Evolutionary conservation across 2,888 invertebrate species (phyloP), one percentile per base, ranked within the genome.

Genomic region (Panopea generosa): DNA sequence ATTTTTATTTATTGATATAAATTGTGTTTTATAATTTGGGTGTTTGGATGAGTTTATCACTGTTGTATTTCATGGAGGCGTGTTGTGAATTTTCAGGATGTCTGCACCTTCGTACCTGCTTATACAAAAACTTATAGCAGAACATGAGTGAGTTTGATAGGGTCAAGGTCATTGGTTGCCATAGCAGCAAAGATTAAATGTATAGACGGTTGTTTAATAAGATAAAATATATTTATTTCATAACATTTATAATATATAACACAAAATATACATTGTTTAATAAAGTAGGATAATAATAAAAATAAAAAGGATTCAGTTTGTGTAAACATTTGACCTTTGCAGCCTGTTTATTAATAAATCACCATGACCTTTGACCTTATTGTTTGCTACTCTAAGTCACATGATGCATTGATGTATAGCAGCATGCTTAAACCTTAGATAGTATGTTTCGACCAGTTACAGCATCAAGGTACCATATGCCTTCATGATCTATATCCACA

Each of bases 121-220:
- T 76, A 85, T 87, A 65, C 88, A 87, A 88, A 87, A 89, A 84
- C 86, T 89, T 67, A 82, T 89, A 63, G 88, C 87, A 73, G 89
- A 89, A 77, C 85, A 88, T 82, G 89, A 90, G 90, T 90, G 89
- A 90, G 90, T 83, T 61, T 66, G 45, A 47, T 60, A 53, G 47
- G 45, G 62, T 69, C 68, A 69, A 69, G 61, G 63, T 63, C 43
- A 63, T 22, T 61, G 2, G 24, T 20, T n/a, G 38, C 22, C 16
- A 33, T 33, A 33, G 57, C 14, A 20, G 27, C 43, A 18, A 45
- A 45, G 45, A 20, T 26, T 24, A 43, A 45, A 26, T n/a, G 33
- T 33, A 22, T 11, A 11, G 6, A 47, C 47, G 6, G 47, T 16
- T 47, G n/a, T 47, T 11, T 11, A 18, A 20, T 16, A 11, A 20